phyloP scores from a whole-genome alignment of 2,888 invertebrate genomes.

The Nesidiocoris tenuis region DNA sequence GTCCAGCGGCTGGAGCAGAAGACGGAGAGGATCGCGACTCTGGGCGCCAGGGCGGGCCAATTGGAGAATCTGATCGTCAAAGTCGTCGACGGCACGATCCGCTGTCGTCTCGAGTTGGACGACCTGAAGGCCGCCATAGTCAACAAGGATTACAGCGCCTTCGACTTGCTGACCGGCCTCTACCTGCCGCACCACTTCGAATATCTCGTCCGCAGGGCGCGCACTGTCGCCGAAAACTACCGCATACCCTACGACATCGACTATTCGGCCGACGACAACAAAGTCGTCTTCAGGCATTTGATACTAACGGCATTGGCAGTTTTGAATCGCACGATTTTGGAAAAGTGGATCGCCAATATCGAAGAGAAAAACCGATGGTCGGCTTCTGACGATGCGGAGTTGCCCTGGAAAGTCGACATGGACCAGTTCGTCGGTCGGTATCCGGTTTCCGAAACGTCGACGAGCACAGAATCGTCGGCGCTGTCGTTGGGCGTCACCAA shows the following conservation, averaged over 20 bases:
- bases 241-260: constrained; percentile 46
- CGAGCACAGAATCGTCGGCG: constrained; percentile 3
- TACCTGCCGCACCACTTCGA: constrained; percentile 45
- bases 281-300: constrained; percentile 41
- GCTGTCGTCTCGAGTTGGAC: constrained; percentile 29
- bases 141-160: constrained; percentile 41
- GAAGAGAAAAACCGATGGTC: constrained; percentile 46
- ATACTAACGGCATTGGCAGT: constrained; percentile 42
- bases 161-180: constrained; percentile 43
- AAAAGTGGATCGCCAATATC: constrained; percentile 46
- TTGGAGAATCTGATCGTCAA: constrained; percentile 37
- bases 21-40: constrained; percentile 22
- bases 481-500: constrained; percentile 34
- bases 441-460: neutral
- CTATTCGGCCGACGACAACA: constrained; percentile 13
- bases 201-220: constrained; percentile 45
- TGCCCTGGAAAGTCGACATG: constrained; percentile 48
- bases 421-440: constrained; percentile 28
- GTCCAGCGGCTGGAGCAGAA: constrained; percentile 44
- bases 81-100: constrained; percentile 33
- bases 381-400: constrained; percentile 39
- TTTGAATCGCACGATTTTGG: constrained; percentile 38
- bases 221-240: constrained; percentile 44
- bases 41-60: constrained; percentile 26
- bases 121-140: constrained; percentile 23